Evolutionary conservation across 2,888 invertebrate genomes (phyloP), one percentile per base, ranked within the genome.

Genomic region (Chalcosyrphus nemorum): DNA sequence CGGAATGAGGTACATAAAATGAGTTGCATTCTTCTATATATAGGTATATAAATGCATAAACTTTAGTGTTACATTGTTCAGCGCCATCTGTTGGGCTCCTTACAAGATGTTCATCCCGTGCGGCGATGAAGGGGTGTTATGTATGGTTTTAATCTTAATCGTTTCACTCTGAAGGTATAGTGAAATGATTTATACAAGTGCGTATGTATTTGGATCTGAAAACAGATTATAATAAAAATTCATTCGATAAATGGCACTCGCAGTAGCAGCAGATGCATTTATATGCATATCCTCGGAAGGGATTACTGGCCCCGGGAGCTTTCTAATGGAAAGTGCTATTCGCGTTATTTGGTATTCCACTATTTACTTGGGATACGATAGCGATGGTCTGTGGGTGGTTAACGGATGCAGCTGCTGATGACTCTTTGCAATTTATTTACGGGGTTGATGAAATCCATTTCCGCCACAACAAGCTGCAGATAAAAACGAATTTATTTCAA

Each of bases 371-470:
- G 17, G 45, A n/a, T n/a, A n/a, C n/a, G n/a, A n/a, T n/a, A n/a
- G n/a, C n/a, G n/a, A n/a, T n/a, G n/a, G n/a, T n/a, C n/a, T 17
- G 9, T 2, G 45, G n/a, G 57, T n/a, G 41, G 50, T 56, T 50
- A 11, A 29, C 2, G 17, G 43, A 50, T 68, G 68, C 41, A 59
- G 52, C 35, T 61, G 72, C 19, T 43, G 65, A 74, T 61, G 80
- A 80, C 59, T 74, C 45, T 47, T 52, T 71, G 78, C 50, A 71
- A 78, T 78, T 71, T 65, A 81, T 81, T 70, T 50, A 75, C 57
- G 63, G 70, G 68, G 24, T 75, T 81, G 70, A 81, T 81, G 81
- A 70, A 81, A 81, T 81, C 75, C 70, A 75, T 81, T 81, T 81
- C 81, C 75, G 81, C 63, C 81, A 81, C 81, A 70, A 75, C 75